Evolutionary conservation across 2,888 invertebrate species (phyloP).

Genomic region (Neuroscelio doddi): DNA sequence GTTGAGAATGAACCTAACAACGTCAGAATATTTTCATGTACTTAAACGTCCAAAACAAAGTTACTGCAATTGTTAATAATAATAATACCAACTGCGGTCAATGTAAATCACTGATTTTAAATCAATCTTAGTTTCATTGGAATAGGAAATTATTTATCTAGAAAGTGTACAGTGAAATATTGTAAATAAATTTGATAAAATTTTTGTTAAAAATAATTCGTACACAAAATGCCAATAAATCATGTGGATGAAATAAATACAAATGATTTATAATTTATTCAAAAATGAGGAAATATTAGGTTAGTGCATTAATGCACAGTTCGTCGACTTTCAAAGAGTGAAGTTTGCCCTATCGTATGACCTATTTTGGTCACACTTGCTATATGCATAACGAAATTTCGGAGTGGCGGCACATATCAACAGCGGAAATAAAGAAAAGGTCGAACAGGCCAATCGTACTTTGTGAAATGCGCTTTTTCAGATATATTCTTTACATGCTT

Average conservation of each 20-base stretch:
- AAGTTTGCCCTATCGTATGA: not conserved
- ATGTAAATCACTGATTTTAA: no score
- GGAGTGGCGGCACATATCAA: not conserved
- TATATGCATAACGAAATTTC: not conserved
- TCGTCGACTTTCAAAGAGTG: not conserved
- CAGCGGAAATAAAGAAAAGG: not conserved
- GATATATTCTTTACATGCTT: slow-evolving; percentile 1
- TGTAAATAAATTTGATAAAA: no score
- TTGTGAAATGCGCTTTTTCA: not conserved
- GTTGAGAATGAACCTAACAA: no score
- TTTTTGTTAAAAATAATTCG: no score
- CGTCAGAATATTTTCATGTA: no score
- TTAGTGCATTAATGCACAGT: not conserved
- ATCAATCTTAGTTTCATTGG: no score
- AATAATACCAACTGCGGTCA: no score
- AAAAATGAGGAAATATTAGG: not conserved
- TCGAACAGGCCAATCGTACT: not conserved
- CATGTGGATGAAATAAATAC: not conserved
- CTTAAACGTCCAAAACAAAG: no score
- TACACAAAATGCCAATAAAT: no score
- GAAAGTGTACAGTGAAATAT: no score
- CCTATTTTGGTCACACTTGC: slow-evolving; percentile 3
- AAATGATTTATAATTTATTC: not conserved
- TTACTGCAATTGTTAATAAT: no score
- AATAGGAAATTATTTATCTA: no score